Base-by-base conservation (phyloP, 2,797 vertebrate species). In the Cossypha caffra region DNA sequence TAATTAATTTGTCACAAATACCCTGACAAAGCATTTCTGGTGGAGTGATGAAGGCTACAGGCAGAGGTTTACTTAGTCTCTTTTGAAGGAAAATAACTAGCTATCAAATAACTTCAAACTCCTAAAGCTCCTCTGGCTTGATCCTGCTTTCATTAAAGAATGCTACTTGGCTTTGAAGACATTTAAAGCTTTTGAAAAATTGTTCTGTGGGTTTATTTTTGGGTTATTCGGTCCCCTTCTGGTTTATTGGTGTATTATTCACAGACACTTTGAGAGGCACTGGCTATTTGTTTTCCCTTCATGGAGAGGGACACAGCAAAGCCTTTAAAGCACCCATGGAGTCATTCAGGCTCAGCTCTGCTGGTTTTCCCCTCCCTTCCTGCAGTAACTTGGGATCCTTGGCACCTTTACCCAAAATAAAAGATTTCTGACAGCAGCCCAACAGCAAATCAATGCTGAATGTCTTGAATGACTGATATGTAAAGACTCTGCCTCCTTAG, bases 1-100 rank as follows among this genome's bases (percentile, higher is more conserved):
- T 94, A 95, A 97, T 97, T 97, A 95, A 96, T 95, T 97, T 96
- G 96, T 96, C 96, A 93, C 76, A 88, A 95, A 96, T 82, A 67
- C 3, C 66, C 96, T 96, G 97, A 96, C 91, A 86, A 95, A 96
- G 96, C 90, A 57, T 68, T 82, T 94, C 88, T 93, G 37, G 45
- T 89, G 86, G 17, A 94, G 67, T 87, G 93, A 88, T 95, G 93
- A 96, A 90, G 94, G 93, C 97, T 95, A 94, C 83, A 95, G 96
- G 95, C 93, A 94, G 90, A 95, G 93, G 96, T 94, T 95, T 90
- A 35, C 43, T 90, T 69, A 62, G 61, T 33, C 58, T 84, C 84
- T 87, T 96, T 68, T 40, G 92, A 97, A 96, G 91, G 80, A 96
- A 95, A 97, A 89, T 91, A 96, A 96, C 96, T 52, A 92, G 92